Conservation (phyloP, 1,140 invertebrate species). For the Camponotus vicinus region DNA sequence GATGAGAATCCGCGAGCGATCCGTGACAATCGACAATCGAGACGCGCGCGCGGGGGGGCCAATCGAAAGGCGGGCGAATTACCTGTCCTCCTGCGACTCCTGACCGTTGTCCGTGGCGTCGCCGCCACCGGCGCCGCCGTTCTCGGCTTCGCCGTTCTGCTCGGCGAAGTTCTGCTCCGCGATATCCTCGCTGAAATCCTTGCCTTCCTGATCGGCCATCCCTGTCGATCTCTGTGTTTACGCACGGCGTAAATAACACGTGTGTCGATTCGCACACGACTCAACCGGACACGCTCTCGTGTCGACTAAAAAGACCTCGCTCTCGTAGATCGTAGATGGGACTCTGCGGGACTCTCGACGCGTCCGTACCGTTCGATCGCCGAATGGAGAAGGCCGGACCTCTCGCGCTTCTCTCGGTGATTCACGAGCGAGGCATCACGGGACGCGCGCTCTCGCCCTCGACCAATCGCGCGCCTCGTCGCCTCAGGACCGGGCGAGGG, state of each 20-base stretch:
- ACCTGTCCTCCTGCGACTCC: conserved; percentile 85
- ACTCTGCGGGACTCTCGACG: conserved; percentile 11
- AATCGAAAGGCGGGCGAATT: conserved; percentile 63
- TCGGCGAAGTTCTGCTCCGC: conserved; percentile 83
- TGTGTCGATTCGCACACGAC: neutral
- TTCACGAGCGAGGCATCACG: conserved; percentile 73
- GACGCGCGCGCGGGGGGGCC: conserved; percentile 14
- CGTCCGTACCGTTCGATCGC: conserved; percentile 78
- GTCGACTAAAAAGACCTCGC: no score
- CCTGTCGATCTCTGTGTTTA: neutral
- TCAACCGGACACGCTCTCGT: neutral
- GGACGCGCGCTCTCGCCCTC: conserved; percentile 47
- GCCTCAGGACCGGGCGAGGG: conserved; percentile 36
- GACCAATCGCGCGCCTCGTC: conserved; percentile 60
- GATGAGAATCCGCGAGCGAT: neutral
- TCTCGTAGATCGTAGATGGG: no score
- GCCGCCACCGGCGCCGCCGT: conserved; percentile 77
- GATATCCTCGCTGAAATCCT: conserved; percentile 85
- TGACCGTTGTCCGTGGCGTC: conserved; percentile 83
- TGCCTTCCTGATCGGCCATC: conserved; percentile 85
- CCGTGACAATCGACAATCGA: conserved; percentile 1
- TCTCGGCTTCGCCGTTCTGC: conserved; percentile 84
- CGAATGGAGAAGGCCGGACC: conserved; percentile 78
- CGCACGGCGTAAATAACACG: neutral
- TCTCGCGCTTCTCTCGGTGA: conserved; percentile 9